Evolutionary conservation across 2,113 vertebrate genomes (phyloP), one percentile per base, ranked within the genome.

Genomic region (Cavia porcellus): DNA sequence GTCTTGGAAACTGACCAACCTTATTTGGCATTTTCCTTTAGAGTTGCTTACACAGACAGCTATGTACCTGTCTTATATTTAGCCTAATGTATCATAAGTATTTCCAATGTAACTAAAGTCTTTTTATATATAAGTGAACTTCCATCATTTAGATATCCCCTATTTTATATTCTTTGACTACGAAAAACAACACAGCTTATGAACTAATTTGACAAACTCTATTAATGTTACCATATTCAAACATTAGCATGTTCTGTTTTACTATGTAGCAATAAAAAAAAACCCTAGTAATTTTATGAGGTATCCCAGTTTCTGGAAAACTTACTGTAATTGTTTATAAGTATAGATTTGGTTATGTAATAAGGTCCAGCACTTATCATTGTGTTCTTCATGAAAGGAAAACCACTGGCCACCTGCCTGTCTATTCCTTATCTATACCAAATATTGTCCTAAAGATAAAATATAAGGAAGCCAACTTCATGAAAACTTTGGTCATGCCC

Each of bases 171-270:
- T 57, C 38, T 85, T 72, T 42, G 5, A 42, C 77, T 86, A 7
- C 14, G 10, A 24, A 68, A 85, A 90, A 72, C 66, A 91, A 38
- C 3, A 90, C 20, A 90, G 68, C 10, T 81, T 42, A 22, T 55
- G 59, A 82, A 81, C n/a, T 24, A 89, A 86, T 93, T 57, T 68
- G 50, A 84, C 66, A 86, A 86, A 30, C 9, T 90, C 70, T 86
- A 25, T 57, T 87, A 89, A 87, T 70, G 42, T n/a, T 84, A 38
- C 17, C 45, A 87, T 2, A 17, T 8, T 89, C n/a, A 68, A 74
- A 52, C 80, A 89, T 45, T 92, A 86, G 86, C n/a, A 72, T n/a
- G 14, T 5, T 89, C 10, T 82, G 22, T 52, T 83, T 84, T 17
- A 24, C 89, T 75, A 66, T 2, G n/a, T 89, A 4, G 30, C 5